Percentiles rank a stretch among this genome's conserved stretches.
Conservation (phyloP, 2,113 vertebrate species). For the Channa maculata region DNA sequence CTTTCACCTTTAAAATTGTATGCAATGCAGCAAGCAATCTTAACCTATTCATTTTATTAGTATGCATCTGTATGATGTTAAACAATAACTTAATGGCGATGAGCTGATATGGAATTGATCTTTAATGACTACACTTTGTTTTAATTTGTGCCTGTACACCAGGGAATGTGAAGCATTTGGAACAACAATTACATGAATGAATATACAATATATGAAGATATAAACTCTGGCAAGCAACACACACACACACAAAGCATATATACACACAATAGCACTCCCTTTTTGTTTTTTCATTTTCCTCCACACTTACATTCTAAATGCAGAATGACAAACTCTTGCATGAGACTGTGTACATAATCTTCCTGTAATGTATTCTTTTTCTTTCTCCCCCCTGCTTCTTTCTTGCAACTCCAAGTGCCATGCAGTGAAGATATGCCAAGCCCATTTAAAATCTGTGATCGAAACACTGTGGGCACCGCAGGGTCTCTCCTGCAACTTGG, state of each 20-base stretch:
- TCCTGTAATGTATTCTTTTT: slow-evolving; percentile 66
- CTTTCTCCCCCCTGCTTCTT: slow-evolving; percentile 25
- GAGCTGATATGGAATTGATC: slow-evolving; percentile 61
- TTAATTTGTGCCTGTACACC: slow-evolving; percentile 50
- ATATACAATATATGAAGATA: slow-evolving; percentile 50
- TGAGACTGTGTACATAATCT: slow-evolving; percentile 54
- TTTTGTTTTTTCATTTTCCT: background rate
- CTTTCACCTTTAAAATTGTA: slow-evolving; percentile 30
- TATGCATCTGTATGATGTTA: slow-evolving; percentile 47
- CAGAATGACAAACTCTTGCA: slow-evolving; percentile 63
- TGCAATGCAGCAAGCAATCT: slow-evolving; percentile 20
- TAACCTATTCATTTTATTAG: slow-evolving; percentile 46
- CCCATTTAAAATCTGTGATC: slow-evolving; percentile 54
- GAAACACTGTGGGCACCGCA: slow-evolving; percentile 51
- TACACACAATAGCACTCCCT: slow-evolving; percentile 5
- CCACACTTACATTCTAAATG: slow-evolving; percentile 55
- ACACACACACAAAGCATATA: slow-evolving; percentile 6
- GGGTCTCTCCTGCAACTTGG: slow-evolving; percentile 41
- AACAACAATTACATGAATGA: slow-evolving; percentile 51
- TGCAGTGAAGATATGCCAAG: slow-evolving; percentile 45
- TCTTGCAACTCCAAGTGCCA: slow-evolving; percentile 46
- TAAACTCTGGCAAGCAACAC: slow-evolving; percentile 30
- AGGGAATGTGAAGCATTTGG: slow-evolving; percentile 46
- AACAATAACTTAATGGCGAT: slow-evolving; percentile 57
- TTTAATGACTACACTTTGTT: slow-evolving; percentile 66